Conservation (phyloP, 2,113 vertebrate genomes). For the Leptodactylus fuscus region DNA sequence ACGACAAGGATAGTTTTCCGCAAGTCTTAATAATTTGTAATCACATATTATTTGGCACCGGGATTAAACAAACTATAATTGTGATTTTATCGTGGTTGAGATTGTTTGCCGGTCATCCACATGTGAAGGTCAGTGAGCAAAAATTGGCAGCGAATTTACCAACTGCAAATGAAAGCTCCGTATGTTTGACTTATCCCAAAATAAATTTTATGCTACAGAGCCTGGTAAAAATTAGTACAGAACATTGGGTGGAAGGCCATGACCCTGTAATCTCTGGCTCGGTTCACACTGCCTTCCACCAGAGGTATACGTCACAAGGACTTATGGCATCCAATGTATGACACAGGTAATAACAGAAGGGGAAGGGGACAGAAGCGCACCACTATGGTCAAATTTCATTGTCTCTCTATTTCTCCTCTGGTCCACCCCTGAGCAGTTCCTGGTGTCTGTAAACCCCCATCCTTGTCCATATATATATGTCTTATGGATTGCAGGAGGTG, state of each 20-base stretch:
- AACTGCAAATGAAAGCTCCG: neutral
- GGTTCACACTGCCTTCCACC: too few relatives aligned
- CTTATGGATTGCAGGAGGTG: too few relatives aligned
- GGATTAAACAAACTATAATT: slow-evolving; percentile 48
- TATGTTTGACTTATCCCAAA: neutral
- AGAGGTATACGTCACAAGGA: too few relatives aligned
- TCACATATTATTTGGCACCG: slow-evolving; percentile 35
- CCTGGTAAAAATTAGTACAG: too few relatives aligned
- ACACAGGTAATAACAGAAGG: too few relatives aligned
- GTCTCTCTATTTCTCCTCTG: too few relatives aligned
- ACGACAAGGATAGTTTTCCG: neutral
- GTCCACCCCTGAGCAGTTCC: too few relatives aligned
- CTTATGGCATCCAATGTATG: too few relatives aligned
- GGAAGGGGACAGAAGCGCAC: too few relatives aligned
- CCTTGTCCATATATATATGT: too few relatives aligned
- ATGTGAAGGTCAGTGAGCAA: slow-evolving; percentile 45
- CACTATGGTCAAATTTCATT: too few relatives aligned
- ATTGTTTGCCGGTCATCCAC: slow-evolving; percentile 46
- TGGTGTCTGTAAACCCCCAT: too few relatives aligned
- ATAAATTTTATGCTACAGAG: neutral
- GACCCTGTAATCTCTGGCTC: neutral
- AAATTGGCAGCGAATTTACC: slow-evolving; percentile 13
- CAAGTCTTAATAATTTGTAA: neutral
- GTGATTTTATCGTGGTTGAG: slow-evolving; percentile 33
- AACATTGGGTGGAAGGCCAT: neutral